Evolutionary conservation across 2,113 vertebrate genomes (phyloP), one percentile per base, ranked within the genome.

Genomic region (Melanocharis versteri): DNA sequence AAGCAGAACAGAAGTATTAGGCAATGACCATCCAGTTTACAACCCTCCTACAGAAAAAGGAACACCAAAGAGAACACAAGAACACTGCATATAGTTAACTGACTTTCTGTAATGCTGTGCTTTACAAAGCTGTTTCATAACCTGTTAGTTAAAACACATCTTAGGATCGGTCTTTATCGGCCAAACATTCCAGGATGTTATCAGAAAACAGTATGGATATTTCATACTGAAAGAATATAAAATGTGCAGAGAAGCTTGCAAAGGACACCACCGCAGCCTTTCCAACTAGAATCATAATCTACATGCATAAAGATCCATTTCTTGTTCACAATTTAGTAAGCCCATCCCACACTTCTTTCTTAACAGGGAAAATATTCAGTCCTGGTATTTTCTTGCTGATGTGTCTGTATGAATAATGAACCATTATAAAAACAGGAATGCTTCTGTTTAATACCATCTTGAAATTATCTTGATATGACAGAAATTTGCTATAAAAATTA

Each of bases 401-500:
- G 20, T 42, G n/a, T 58, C 69, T 87, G 33, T 20, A 69, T 82
- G 37, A 94, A 61, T 91, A 91, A 88, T 22, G 82, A 93, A 90
- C 7, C 13, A 47, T 31, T 45, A 70, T 60, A 82, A n/a, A 97
- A 94, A 27, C 54, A 81, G 56, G 28, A 91, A 75, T 22, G 40
- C n/a, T 73, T 81, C 42, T 89, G 7, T 77, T 81, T 79, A 84
- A 91, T 24, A 84, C 42, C 24, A 37, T 86, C 66, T 86, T 96
- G n/a, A 95, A 83, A 85, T 83, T 92, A 70, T 18, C 53, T 83
- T 91, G 76, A 90, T 89, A 90, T 22, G 48, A 71, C 15, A 94
- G 60, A 93, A 89, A 75, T 73, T 54, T 69, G 62, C 57, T 42
- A 28, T n/a, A 85, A 87, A 21, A 81, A 85, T 7, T 90, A 90